Base-by-base conservation (phyloP, 2,888 invertebrate genomes). In the Gandaritis pyraliata region DNA sequence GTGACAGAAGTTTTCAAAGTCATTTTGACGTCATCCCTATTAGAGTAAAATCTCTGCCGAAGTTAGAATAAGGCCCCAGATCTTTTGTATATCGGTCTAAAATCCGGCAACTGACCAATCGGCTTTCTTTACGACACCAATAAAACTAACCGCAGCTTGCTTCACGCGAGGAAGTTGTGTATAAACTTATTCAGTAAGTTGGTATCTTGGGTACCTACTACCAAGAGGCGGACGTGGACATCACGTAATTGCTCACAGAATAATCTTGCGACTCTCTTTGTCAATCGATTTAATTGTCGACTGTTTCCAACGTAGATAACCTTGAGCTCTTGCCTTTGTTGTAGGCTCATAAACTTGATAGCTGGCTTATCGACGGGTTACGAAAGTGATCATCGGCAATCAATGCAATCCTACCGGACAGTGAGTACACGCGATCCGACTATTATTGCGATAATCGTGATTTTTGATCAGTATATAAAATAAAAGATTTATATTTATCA, bases 281-380 rank as follows among this genome's bases (percentile, higher is more conserved):
- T 62, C 53, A 60, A 68, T 66, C 61, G 65, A 65, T 62, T 70
- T 66, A 68, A 66, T 65, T 62, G 66, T 62, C 54, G 54, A 33
- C 54, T 56, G 60, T 63, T 64, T 59, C 65, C 62, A 65, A 54
- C 66, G 48, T 58, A 62, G 71, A 75, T 75, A 78, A 76, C 76
- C 76, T 75, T 76, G 72, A 68, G 61, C 59, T 56, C 65, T 47
- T 64, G 73, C 73, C 76, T 81, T 80, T 80, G 79, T 80, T 72
- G 73, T 68, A 64, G 70, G 73, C 66, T 72, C 71, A 77, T 74
- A 76, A 74, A 77, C 71, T 73, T 69, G 70, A 72, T 76, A 68
- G 72, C 69, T 62, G 57, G 64, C 70, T 78, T 80, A 81, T 83
- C 81, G 75, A 59, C 62, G 67, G 72, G 76, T 83, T 83, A 78